phyloP scores from a whole-genome alignment of 2,888 invertebrate species.

The Helicoverpa assulta region DNA sequence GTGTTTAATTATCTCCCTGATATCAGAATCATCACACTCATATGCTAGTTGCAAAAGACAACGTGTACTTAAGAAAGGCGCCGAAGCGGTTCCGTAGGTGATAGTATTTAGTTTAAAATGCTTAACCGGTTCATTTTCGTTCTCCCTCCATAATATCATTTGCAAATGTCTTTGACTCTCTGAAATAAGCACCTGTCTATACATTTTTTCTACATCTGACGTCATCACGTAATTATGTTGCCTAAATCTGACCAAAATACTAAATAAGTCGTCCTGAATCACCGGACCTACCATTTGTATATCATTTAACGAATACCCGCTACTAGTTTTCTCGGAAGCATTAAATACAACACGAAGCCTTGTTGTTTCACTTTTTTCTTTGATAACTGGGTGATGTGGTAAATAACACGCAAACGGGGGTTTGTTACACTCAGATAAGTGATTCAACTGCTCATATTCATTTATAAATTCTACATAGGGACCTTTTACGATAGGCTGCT shows the following conservation, averaged over 20 bases:
- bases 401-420: conserved; percentile 1
- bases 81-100: conserved; percentile 15
- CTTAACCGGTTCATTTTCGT: not conserved
- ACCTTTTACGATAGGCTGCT: not conserved
- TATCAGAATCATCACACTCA: not conserved
- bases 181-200: conserved; percentile 10
- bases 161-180: conserved; percentile 13
- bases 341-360: conserved; percentile 6
- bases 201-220: conserved; percentile 37
- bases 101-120: conserved; percentile 5
- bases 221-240: conserved; percentile 24
- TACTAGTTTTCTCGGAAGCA: conserved; percentile 19
- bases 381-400: conserved; percentile 3
- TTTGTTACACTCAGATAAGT: not conserved
- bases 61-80: conserved; percentile 19
- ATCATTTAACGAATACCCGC: conserved; percentile 31
- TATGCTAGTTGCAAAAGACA: not conserved
- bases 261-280: conserved; percentile 30
- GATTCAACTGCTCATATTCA: conserved; percentile 7
- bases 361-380: not conserved
- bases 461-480: not conserved
- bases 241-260: conserved; percentile 26
- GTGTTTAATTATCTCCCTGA: conserved; percentile 6
- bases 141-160: conserved; percentile 13
- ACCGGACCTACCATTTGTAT: conserved; percentile 28